Conservation (phyloP, 2,797 vertebrate genomes). For the Emys orbicularis region DNA sequence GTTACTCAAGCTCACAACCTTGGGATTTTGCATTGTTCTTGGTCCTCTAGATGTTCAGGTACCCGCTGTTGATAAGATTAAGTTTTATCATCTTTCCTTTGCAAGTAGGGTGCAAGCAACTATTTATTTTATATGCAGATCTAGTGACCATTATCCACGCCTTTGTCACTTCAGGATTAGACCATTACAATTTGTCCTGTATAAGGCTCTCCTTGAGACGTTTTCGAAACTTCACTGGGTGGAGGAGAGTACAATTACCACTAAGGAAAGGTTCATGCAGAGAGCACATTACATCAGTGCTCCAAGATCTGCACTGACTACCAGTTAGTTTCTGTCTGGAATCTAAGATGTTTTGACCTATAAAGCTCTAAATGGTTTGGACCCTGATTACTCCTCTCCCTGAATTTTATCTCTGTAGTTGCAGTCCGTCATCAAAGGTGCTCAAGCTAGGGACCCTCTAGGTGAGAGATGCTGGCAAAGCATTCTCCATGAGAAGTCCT, state of each 20-base stretch:
- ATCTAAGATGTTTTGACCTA: background rate
- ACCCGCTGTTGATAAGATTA: background rate
- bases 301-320: background rate
- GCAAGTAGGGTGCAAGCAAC: background rate
- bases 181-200: background rate
- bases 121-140: background rate
- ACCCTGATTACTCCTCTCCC: background rate
- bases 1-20: background rate
- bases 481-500: background rate
- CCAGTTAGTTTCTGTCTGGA: background rate
- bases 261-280: background rate
- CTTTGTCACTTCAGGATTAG: background rate
- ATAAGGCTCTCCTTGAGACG: background rate
- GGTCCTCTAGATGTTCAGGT: background rate
- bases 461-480: background rate
- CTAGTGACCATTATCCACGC: background rate
- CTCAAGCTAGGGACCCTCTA: background rate
- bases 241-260: background rate
- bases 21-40: background rate
- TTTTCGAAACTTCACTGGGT: background rate
- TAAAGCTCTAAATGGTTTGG: background rate
- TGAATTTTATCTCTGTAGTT: background rate
- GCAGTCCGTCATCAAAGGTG: background rate
- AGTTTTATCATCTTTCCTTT: background rate
- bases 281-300: background rate